Conservation (phyloP, 2,113 vertebrate genomes). For the Oenanthe oenanthe region DNA sequence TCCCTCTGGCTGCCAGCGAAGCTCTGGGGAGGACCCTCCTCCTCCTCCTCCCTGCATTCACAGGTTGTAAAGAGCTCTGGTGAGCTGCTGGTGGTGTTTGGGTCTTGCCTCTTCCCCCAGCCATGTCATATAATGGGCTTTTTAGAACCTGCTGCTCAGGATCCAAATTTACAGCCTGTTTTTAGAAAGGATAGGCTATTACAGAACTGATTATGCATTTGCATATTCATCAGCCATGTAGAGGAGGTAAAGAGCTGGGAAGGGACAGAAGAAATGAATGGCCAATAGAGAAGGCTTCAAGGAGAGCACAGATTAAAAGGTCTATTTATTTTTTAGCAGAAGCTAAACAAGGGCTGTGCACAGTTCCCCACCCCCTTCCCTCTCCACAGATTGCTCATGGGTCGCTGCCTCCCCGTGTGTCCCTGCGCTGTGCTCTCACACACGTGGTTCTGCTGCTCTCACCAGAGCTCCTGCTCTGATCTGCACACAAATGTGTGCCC, state of each 20-base stretch:
- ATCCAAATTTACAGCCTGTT: constrained; percentile 50
- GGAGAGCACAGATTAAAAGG: constrained; percentile 16
- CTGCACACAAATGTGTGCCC: background rate
- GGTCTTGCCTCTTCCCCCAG: background rate
- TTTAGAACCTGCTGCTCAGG: constrained; percentile 29
- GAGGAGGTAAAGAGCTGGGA: constrained; percentile 25
- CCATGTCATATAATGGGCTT: constrained; percentile 16
- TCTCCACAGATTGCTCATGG: constrained; percentile 27
- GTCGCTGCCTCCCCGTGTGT: background rate
- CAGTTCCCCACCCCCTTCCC: constrained; percentile 19
- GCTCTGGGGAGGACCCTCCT: background rate
- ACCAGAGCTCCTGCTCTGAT: background rate
- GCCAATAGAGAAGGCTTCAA: constrained; percentile 41
- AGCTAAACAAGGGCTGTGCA: background rate
- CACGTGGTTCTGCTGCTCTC: background rate
- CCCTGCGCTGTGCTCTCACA: background rate
- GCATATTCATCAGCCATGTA: constrained; percentile 55
- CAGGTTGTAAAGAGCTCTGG: background rate
- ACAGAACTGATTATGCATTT: constrained; percentile 39
- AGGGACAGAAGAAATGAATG: constrained; percentile 44
- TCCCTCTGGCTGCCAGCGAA: background rate
- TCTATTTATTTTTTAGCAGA: constrained; percentile 44
- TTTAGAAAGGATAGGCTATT: constrained; percentile 39
- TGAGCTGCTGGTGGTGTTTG: background rate
- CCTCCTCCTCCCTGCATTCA: background rate